A percentile compares a stretch with the other conserved stretches of the same genome.
Evolutionary conservation across 2,888 invertebrate species (phyloP).

Genomic region (Drosophila sordidula): DNA sequence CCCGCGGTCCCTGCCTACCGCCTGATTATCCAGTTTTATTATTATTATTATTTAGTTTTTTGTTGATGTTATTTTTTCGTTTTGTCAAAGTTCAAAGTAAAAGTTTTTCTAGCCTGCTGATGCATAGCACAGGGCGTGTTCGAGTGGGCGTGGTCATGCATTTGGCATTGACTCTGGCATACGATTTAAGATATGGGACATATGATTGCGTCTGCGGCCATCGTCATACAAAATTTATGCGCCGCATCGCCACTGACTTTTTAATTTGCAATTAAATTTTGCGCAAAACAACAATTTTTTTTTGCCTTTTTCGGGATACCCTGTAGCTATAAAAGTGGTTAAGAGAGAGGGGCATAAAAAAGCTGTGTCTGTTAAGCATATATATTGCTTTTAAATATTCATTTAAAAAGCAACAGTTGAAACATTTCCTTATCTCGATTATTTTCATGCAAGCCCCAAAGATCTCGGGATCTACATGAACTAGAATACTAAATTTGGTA

Average conservation of each 20-base stretch:
- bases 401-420: too few species aligned
- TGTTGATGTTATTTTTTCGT: neutral
- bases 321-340: constrained; percentile 14
- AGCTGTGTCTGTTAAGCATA: too few species aligned
- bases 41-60: neutral
- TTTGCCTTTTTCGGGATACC: constrained; percentile 29
- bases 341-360: neutral
- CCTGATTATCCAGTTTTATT: constrained; percentile 7
- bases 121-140: constrained; percentile 14
- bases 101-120: constrained; percentile 33
- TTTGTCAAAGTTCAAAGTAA: constrained; percentile 65
- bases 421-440: too few species aligned
- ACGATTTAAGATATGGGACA: constrained; percentile 49
- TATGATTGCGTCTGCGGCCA: constrained; percentile 15
- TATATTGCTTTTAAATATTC: too few species aligned
- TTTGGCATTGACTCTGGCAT: constrained; percentile 44
- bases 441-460: too few species aligned
- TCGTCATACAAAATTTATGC: constrained; percentile 51
- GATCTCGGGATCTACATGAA: too few species aligned
- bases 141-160: constrained; percentile 54
- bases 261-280: constrained; percentile 62
- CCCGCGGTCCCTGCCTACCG: constrained; percentile 4
- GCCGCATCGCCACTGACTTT: constrained; percentile 36
- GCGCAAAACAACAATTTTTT: constrained; percentile 17
- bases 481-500: too few species aligned